Evolutionary conservation across 2,113 vertebrate genomes (phyloP).

Genomic region (Xenopus borealis): DNA sequence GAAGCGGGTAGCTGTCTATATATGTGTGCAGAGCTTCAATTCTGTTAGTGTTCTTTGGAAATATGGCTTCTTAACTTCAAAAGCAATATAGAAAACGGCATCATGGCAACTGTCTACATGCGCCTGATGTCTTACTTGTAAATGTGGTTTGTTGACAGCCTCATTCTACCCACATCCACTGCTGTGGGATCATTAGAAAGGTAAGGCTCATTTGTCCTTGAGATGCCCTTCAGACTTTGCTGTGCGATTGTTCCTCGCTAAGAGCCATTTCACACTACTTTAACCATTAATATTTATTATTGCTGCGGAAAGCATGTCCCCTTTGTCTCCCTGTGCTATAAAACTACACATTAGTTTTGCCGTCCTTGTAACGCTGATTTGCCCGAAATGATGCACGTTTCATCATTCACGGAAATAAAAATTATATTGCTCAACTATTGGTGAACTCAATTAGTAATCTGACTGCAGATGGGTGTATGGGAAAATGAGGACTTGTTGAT

Average conservation of each 20-base stretch:
- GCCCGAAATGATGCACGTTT: background rate
- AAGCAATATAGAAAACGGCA: background rate
- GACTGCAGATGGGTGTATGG: background rate
- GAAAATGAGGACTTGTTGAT: conserved; percentile 3
- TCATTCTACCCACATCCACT: background rate
- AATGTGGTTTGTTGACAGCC: background rate
- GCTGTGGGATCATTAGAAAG: background rate
- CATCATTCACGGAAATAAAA: background rate
- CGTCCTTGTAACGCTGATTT: background rate
- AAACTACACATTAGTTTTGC: background rate
- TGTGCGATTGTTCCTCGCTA: background rate
- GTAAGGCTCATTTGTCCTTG: background rate
- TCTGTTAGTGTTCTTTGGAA: background rate
- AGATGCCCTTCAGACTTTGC: background rate
- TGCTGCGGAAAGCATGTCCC: background rate
- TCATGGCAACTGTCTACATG: background rate
- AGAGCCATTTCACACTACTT: background rate
- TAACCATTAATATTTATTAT: conserved; percentile 9
- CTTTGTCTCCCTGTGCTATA: background rate
- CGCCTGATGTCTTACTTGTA: background rate
- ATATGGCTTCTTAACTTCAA: background rate
- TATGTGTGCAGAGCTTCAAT: background rate
- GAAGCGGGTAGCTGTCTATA: background rate
- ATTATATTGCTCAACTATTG: background rate
- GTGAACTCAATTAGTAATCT: background rate